Base-by-base conservation (phyloP, 2,113 vertebrate species). In the Atrichornis clamosus region DNA sequence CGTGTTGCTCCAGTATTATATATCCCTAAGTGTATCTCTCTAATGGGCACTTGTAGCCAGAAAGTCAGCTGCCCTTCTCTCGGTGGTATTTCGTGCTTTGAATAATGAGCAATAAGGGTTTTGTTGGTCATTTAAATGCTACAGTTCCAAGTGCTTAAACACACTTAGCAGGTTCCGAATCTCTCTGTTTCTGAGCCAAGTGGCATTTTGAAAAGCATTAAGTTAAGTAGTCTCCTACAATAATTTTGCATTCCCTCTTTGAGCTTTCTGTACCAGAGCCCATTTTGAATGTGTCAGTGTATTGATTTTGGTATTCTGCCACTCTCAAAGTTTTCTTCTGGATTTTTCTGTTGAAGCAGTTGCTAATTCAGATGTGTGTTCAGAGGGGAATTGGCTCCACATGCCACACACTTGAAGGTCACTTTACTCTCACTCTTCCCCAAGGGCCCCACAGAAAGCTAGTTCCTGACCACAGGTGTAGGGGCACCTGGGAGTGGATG, bases 301-400 rank as follows among this genome's bases (percentile, higher is more conserved):
- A 95, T 84, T 94, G 94, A 92, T 96, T 87, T 95, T 97, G 94
- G 91, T 84, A 49, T 92, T 86, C 28, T 89, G 80, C 95, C 91
- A 89, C 78, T 92, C 76, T 89, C 35, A n/a, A 26, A 90, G 68
- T 47, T 92, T 89, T 92, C 55, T 87, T 95, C 93, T 88, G 80
- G 64, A 90, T 90, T 90, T 92, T 96, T 92, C 94, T 86, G 23
- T 63, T 60, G 77, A 62, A 92, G 58, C 32, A 56, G 18, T 87
- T 84, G 81, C 37, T 94, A 26, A 56, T 84, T 92, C 44, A 80
- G 32, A 53, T 46, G 8, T 13, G 1, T n/a, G 35, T 76, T 90
- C 49, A 60, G 80, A 70, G 30, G 17, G 44, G 28, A 64, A 44
- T 68, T 8, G 1, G 15, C 26, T 91, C 26, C 44, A 37, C 1